Evolutionary conservation across 1,140 invertebrate species (phyloP).

Genomic region (Thaumatotibia leucotreta): DNA sequence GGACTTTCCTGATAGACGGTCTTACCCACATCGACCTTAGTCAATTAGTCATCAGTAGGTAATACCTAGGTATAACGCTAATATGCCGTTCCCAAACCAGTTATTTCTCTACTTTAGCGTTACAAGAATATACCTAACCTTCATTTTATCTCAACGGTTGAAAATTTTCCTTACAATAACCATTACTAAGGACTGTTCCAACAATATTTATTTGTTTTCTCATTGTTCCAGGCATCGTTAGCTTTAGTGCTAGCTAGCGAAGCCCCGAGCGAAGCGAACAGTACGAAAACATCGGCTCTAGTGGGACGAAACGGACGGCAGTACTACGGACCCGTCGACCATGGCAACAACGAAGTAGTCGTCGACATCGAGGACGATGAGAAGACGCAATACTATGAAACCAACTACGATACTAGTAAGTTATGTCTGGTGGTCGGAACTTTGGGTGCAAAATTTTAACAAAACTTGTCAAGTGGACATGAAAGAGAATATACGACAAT

Average conservation of each 20-base stretch:
- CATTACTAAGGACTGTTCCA: background rate
- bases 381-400: conserved; percentile 83
- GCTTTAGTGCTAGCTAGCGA: conserved; percentile 49
- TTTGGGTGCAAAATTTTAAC: too few species aligned
- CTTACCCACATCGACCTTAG: too few species aligned
- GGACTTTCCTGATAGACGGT: too few species aligned
- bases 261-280: conserved; percentile 29
- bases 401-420: conserved; percentile 83
- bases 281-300: background rate
- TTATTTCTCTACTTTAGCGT: too few species aligned
- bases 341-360: conserved; percentile 71
- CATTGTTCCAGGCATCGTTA: conserved; percentile 51
- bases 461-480: too few species aligned
- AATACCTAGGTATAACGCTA: too few species aligned
- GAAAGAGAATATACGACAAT: too few species aligned
- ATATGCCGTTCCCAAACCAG: too few species aligned
- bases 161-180: conserved; percentile 5
- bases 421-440: too few species aligned
- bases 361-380: conserved; percentile 81
- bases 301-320: conserved; percentile 25
- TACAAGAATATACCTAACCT: too few species aligned
- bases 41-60: too few species aligned
- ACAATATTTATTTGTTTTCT: conserved; percentile 18
- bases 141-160: background rate
- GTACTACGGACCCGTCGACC: conserved; percentile 28